phyloP scores from a whole-genome alignment of 1,140 invertebrate genomes.

The Drosophila bifasciata region DNA sequence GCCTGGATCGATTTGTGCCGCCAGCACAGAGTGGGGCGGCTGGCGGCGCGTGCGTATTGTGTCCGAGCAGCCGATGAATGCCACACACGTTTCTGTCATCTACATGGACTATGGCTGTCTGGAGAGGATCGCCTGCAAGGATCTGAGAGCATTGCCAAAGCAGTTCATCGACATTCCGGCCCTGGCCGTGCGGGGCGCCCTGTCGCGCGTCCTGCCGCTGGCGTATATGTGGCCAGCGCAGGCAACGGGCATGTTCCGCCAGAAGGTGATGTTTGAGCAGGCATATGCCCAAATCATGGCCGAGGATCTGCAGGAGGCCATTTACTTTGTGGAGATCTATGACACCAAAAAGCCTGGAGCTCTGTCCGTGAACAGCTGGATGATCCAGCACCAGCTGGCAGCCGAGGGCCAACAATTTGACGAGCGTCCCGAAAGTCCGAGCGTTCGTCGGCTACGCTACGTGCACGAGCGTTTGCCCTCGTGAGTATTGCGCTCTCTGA shows the following conservation, averaged over 20 bases:
- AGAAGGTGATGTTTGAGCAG: neutral
- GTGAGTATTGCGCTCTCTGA: conserved; percentile 22
- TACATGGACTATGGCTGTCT: conserved; percentile 36
- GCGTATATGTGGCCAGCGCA: conserved; percentile 34
- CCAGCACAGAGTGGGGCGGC: neutral
- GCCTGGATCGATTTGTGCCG: conserved; percentile 35
- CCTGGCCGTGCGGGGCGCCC: conserved; percentile 30
- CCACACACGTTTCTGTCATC: conserved; percentile 6
- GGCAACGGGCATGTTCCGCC: neutral
- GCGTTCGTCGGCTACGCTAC: conserved; percentile 40
- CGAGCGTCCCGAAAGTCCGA: neutral
- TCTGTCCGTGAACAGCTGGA: neutral
- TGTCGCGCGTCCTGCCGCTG: conserved; percentile 40
- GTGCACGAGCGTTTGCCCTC: conserved; percentile 48
- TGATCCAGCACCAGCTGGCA: conserved; percentile 25
- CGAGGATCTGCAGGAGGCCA: conserved; percentile 15
- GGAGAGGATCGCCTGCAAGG: neutral
- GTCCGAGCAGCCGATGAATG: neutral
- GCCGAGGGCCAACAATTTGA: neutral
- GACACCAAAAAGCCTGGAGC: neutral
- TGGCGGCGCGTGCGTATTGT: conserved; percentile 44
- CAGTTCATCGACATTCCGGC: neutral
- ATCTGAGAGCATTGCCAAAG: conserved; percentile 24
- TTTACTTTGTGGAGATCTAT: conserved; percentile 21
- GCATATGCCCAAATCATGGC: conserved; percentile 17